Evolutionary conservation across 2,888 invertebrate species (phyloP), one percentile per base, ranked within the genome.

Genomic region (Anoplius nigerrimus): DNA sequence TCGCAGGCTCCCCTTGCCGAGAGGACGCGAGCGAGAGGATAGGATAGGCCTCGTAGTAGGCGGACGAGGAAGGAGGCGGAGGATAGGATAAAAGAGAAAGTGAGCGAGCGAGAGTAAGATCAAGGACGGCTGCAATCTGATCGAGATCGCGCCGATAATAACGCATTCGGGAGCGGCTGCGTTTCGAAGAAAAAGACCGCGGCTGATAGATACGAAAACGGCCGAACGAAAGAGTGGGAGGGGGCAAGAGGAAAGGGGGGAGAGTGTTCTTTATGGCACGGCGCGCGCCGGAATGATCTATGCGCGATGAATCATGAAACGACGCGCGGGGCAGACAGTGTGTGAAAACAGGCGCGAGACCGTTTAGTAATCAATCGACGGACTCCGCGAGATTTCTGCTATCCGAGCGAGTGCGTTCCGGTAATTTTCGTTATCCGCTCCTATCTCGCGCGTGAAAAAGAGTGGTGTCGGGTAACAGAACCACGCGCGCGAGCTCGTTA

Each of bases 101-200:
- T 61, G 57, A 53, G 43, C 46, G 55, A 60, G 24, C 48, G 48
- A 46, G 63, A 52, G 64, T 27, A 51, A 64, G 69, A 78, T 71
- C 71, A 75, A 71, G 78, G 67, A 75, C 65, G 66, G 55, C 60
- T 51, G 59, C 68, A 65, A 76, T 76, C 66, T 46, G 79, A 78
- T 78, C 69, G 74, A 79, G 72, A 78, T 78, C 68, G 60, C 34
- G 20, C 27, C 65, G 72, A 72, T 78, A 72, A 72, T 76, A 76
- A 72, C 67, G 71, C 71, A 69, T 71, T 75, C 72, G 78, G 66
- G 63, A 71, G 73, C 67, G 76, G 65, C 65, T 13, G 20, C 11
- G 22, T 48, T 24, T 66, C 15, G 48, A 46, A 54, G 62, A 71
- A 74, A 69, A 65, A 62, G 66, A 60, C 34, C 34, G 34, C 34